These are phyloP conservation scores for Drosophila ogumai DNA, from an alignment of 1,140 invertebrate genomes.

Conservation along the genomic window DNA sequence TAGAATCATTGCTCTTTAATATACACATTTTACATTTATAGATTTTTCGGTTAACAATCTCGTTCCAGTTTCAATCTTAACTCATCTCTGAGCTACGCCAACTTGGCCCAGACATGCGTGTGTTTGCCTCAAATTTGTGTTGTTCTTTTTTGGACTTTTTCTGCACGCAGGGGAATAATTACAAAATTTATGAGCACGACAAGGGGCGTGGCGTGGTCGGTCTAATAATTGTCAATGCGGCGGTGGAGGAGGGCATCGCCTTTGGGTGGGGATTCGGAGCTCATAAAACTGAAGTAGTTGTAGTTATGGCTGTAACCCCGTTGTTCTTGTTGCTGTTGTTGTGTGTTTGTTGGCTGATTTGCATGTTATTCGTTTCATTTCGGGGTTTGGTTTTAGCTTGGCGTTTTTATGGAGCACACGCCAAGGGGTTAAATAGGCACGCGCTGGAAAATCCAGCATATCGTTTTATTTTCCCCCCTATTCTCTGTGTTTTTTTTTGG, in stretches of 20 bases:
- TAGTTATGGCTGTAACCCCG: slow-evolving; percentile 49
- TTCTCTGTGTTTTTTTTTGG: not conserved
- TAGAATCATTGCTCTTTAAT: not conserved
- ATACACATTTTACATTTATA: slow-evolving; percentile 1
- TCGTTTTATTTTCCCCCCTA: slow-evolving; percentile 27
- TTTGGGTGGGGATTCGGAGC: slow-evolving; percentile 33
- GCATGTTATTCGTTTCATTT: slow-evolving; percentile 62
- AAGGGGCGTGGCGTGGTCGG: slow-evolving; percentile 66
- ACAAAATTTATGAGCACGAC: slow-evolving; percentile 82
- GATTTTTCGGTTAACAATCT: slow-evolving; percentile 33
- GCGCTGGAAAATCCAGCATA: slow-evolving; percentile 55
- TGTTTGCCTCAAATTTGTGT: slow-evolving; percentile 47
- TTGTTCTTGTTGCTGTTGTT: slow-evolving; percentile 22
- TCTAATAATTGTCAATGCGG: slow-evolving; percentile 78
- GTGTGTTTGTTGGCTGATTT: slow-evolving; percentile 49
- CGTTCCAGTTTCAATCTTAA: slow-evolving; percentile 46
- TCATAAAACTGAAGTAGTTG: slow-evolving; percentile 81
- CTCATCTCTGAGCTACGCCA: slow-evolving; percentile 34
- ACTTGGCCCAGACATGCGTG: slow-evolving; percentile 60
- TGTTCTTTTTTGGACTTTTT: slow-evolving; percentile 47
- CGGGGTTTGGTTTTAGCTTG: slow-evolving; percentile 42
- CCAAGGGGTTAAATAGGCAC: slow-evolving; percentile 77
- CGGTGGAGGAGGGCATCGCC: slow-evolving; percentile 5
- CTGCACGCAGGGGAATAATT: slow-evolving; percentile 79
- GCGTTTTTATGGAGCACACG: slow-evolving; percentile 57